Evolutionary conservation across 1,140 invertebrate genomes (phyloP), one percentile per base, ranked within the genome.

Genomic region (Pentalonia nigronervosa): DNA sequence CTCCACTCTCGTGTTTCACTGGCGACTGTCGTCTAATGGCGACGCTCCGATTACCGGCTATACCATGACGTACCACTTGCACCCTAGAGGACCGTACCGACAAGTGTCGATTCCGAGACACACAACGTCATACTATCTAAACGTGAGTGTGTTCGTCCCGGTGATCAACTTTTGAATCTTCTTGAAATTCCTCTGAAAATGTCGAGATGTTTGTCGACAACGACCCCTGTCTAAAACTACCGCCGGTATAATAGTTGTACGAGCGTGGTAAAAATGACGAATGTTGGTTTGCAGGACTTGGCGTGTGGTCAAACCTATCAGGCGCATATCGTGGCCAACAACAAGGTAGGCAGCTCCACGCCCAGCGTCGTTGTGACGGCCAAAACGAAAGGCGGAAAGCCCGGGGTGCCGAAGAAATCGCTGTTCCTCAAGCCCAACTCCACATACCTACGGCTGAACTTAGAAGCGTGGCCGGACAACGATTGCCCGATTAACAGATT

Each of bases 401-500:
- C 97, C 0, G 96, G 97, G 7, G 96, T 97, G 90, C 97, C 97
- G 7, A 95, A 96, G 1, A 95, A 96, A 0, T 96, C 96, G 0
- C 95, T 96, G 84, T 96, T 98, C 25, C 95, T 98, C 67, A 95
- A 95, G 6, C 96, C 97, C 1, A 97, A 97, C 94, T 97, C 97
- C 8, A 98, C 97, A 0, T 97, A 96, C 20, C 96, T 98, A 8
- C 95, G 97, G 8, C 95, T 98, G 2, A 96, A 97, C 81, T 95
- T 98, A 17, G 96, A 97, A 94, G 96, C 97, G 6, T 98, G 98
- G 97, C 97, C 97, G 6, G 97, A 97, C 94, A 97, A 97, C 87
- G 97, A 97, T 6, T 98, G 98, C 94, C 97, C 97, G 0, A 96
- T 98, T 53, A 95, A 96, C 21, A 97, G 97, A 94, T 98, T 97